Base-by-base conservation (phyloP, 2,113 vertebrate species). In the Mandrillus leucophaeus region DNA sequence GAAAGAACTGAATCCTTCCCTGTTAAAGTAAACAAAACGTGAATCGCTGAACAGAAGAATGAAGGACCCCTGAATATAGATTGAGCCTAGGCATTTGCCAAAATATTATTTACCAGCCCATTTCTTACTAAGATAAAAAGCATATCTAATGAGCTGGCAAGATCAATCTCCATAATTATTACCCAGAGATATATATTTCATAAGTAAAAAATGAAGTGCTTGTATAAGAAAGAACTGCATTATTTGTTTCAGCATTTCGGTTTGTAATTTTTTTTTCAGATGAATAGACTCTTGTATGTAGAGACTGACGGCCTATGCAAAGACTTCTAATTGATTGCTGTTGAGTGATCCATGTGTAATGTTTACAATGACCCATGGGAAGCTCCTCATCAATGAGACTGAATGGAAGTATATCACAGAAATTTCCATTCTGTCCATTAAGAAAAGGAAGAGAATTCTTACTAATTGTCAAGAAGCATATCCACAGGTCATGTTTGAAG, bases 201-300 rank as follows among this genome's bases (percentile, higher is more conserved):
- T 52, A 93, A 90, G 95, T 87, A 88, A 79, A 96, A 35, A 70
- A 79, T 88, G 73, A 83, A 79, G 59, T 83, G 9, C 4, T 80
- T 84, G 38, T 70, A 59, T 61, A 88, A 88, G 38, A 22, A 96
- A 83, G 6, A 90, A 82, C 6, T 52, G 3, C 9, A 52, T 79
- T 72, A 86, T 66, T 76, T 90, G 35, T 92, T 90, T 85, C 70
- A 87, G 68, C n/a, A 32, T 40, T 84, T 50, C 68, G 27, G 27
- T 78, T 86, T 90, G 32, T 72, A 35, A 16, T 35, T 78, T 52
- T 61, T 40, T 75, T 52, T 83, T 12, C 35, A 61, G n/a, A 73
- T 14, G 81, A 93, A 48, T 38, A 50, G 18, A 30, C 5, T 17
- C 20, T 50, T 57, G 1, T 5, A 22, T 55, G 20, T 52, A 45